These are phyloP conservation scores for Ctenicera cuprea DNA, from an alignment of 2,888 invertebrate species.

Conservation along the genomic window DNA sequence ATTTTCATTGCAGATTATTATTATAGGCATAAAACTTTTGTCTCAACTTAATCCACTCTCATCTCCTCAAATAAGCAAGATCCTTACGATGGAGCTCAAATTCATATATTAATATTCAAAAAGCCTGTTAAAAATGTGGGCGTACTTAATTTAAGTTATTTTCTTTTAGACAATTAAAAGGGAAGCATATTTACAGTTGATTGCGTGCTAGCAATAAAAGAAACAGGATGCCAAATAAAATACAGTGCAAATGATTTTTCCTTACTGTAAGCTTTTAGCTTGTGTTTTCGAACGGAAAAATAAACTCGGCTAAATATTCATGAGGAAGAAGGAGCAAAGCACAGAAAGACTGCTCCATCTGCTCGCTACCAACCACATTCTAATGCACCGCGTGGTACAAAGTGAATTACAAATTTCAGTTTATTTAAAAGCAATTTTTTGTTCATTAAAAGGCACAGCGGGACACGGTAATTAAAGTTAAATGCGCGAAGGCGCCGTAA, in stretches of 20 bases:
- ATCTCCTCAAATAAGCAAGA: too few relatives aligned
- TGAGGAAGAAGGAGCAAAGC: conserved; percentile 23
- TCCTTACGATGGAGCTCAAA: too few relatives aligned
- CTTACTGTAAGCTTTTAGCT: not conserved
- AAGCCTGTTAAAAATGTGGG: too few relatives aligned
- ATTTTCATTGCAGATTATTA: too few relatives aligned
- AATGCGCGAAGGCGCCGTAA: not conserved
- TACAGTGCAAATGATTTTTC: conserved; percentile 15
- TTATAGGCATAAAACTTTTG: too few relatives aligned
- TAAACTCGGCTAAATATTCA: conserved; percentile 34
- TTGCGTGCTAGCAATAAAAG: not conserved
- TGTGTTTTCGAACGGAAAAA: conserved; percentile 12
- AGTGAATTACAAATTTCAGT: conserved; percentile 35
- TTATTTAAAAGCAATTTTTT: conserved; percentile 28
- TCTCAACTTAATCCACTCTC: too few relatives aligned
- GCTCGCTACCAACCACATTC: conserved; percentile 17
- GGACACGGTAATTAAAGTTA: conserved; percentile 14
- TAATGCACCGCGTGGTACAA: conserved; percentile 16
- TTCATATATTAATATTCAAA: too few relatives aligned
- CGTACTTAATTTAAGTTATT: too few relatives aligned
- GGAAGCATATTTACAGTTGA: not conserved
- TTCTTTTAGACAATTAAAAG: too few relatives aligned
- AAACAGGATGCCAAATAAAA: not conserved
- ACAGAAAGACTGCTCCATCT: conserved; percentile 15
- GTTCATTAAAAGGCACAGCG: conserved; percentile 16